Conservation (phyloP, 2,888 invertebrate species). For the Keiferia lycopersicella region DNA sequence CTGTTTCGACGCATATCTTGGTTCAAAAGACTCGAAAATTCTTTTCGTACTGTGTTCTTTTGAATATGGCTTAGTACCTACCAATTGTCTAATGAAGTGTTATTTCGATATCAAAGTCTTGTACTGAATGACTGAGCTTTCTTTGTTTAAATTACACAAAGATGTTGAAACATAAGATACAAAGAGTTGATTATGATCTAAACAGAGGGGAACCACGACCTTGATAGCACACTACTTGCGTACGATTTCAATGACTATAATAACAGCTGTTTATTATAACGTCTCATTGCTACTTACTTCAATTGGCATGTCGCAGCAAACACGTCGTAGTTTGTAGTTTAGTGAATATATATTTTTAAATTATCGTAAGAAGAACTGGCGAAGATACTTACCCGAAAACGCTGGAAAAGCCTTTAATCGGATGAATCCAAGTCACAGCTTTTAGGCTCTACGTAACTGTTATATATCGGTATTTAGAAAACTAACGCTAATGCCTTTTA, state of each 20-base stretch:
- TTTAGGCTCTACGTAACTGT: no score
- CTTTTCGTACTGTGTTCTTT: neutral
- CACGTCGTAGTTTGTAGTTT: neutral
- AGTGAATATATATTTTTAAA: neutral
- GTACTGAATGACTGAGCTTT: neutral
- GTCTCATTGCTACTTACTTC: neutral
- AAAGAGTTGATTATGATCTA: no score
- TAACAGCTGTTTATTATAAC: constrained; percentile 16
- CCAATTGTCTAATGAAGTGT: neutral
- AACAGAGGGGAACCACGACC: neutral
- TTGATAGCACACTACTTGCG: neutral
- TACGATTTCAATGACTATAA: constrained; percentile 7
- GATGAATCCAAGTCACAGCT: no score
- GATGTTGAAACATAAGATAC: neutral
- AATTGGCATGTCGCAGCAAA: constrained; percentile 16
- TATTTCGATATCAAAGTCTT: neutral
- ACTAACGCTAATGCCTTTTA: no score
- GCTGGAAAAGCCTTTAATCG: no score
- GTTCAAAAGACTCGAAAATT: neutral
- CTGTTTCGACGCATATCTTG: neutral
- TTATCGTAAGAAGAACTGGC: no score
- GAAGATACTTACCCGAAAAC: no score
- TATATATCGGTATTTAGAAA: no score
- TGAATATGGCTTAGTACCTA: neutral
- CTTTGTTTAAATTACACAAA: neutral